Base-by-base conservation (phyloP, 2,113 vertebrate species). In the Anoplopoma fimbria region DNA sequence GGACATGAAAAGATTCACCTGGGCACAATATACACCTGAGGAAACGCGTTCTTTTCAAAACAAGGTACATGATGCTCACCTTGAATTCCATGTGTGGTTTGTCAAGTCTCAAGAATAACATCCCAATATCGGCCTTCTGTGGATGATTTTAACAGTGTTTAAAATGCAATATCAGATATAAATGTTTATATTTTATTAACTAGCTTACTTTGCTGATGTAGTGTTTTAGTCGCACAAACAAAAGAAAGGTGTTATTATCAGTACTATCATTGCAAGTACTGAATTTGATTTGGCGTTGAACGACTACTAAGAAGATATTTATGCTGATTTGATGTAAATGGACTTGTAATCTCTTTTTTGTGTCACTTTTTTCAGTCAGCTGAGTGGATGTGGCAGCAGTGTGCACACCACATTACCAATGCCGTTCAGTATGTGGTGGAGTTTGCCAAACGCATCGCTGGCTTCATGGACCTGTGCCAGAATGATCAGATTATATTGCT, bases 381-480 rank as follows among this genome's bases (percentile, higher is more conserved):
- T 0, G 96, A 97, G 90, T 94, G 92, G 91, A 96, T 97, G 96
- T 97, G 97, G 97, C 96, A 97, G 88, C 94, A 96, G 87, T 97
- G 96, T 75, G 94, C 97, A 4, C 92, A 96, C 82, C 96, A 96
- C 90, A 95, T 97, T 83, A 97, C 96, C 91, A 96, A 96, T 0
- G 96, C 96, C 91, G 97, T 97, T 89, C 96, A 97, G 89, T 97
- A 97, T 15, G 96, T 97, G 88, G 97, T 97, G 93, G 96, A 97
- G 90, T 97, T 97, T 2, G 97, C 97, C 92, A 97, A 97, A 90
- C 96, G 96, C 69, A 96, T 97, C 23, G 93, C 95, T 0, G 97
- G 96, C 89, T 97, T 97, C 89, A 97, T 97, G 97, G 97, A 97
- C 83, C 95, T 97, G 58, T 97, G 96, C 90, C 97, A 97, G 94